Conservation (phyloP, 2,888 invertebrate species). For the Laothoe populi region DNA sequence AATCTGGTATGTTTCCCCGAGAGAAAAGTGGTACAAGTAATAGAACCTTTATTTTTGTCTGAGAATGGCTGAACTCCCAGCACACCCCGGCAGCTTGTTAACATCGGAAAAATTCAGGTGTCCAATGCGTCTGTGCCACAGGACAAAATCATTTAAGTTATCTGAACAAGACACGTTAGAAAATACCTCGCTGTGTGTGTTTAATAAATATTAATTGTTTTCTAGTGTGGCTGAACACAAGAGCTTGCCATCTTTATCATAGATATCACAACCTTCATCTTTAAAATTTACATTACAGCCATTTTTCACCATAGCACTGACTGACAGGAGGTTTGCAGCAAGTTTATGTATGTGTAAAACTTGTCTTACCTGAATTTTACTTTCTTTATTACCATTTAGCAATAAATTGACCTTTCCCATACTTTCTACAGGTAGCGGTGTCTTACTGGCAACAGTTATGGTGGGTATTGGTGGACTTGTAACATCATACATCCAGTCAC, state of each 20-base stretch:
- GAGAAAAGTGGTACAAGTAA: neutral
- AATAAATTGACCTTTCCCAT: neutral
- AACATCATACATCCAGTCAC: neutral
- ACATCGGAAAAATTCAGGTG: slow-evolving; percentile 27
- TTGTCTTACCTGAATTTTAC: neutral
- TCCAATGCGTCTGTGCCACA: slow-evolving; percentile 8
- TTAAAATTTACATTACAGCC: slow-evolving; percentile 30
- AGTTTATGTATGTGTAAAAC: slow-evolving; percentile 30
- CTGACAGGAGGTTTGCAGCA: slow-evolving; percentile 34
- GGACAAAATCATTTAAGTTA: neutral
- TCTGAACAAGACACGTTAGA: slow-evolving; percentile 30
- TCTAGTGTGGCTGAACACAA: slow-evolving; percentile 30
- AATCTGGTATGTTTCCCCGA: neutral
- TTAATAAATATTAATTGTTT: slow-evolving; percentile 38
- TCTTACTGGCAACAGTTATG: slow-evolving; percentile 2
- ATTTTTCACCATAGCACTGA: slow-evolving; percentile 34
- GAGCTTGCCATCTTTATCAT: slow-evolving; percentile 25
- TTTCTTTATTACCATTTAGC: slow-evolving; percentile 1
- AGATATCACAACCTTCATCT: slow-evolving; percentile 23
- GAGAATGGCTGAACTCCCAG: neutral
- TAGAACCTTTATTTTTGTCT: no score
- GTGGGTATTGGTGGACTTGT: neutral
- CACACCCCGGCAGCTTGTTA: neutral
- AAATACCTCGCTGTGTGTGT: slow-evolving; percentile 20
- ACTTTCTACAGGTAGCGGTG: slow-evolving; percentile 6